Evolutionary conservation across 53 echinoderm and acorn worm species (phyloP), one percentile per base, ranked within the genome.

Genomic region (Actinopyga echinites): DNA sequence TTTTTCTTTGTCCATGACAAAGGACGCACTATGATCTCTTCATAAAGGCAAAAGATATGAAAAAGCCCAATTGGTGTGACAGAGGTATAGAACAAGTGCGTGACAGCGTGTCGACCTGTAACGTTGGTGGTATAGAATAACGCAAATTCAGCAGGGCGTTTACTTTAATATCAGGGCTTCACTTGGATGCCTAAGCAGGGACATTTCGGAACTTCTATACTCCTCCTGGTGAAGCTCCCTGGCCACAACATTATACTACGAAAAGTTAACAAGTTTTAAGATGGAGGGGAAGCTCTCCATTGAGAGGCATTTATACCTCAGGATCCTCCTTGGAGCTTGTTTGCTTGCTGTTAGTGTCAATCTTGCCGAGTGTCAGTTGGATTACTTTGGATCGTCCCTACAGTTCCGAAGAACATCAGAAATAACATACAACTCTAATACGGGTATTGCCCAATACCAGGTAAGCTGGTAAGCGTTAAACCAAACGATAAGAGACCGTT

Each of bases 271-370:
- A 49, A 17, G 49, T 49, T 17, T 11, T 42, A 71, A 44, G 20
- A 71, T 71, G 71, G 19, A 30, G 71, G 71, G 71, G 44, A 40
- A 42, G 25, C 25, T 71, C 40, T 42, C n/a, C 71, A 71, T 40
- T 38, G n/a, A 23, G n/a, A 33, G 71, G 24, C 40, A 26, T 25
- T 21, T 3, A 25, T 35, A 42, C 44, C 7, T 71, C 44, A 23
- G 42, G 2, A 42, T 42, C 2, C 25, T 71, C 32, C 25, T 44
- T 71, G 6, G 40, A 25, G 40, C 40, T 23, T 25, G 4, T 22
- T 71, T 17, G 20, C 20, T 71, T 44, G 20, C 28, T 40, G 12
- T 42, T 22, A 40, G 23, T 38, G 71, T 25, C 22, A 40, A 42
- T 24, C 34, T 44, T 40, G 44, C 71, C 25, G 23, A 71, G 28